Base-by-base conservation (phyloP, 1,140 invertebrate species). In the Solenopsis fugax region DNA sequence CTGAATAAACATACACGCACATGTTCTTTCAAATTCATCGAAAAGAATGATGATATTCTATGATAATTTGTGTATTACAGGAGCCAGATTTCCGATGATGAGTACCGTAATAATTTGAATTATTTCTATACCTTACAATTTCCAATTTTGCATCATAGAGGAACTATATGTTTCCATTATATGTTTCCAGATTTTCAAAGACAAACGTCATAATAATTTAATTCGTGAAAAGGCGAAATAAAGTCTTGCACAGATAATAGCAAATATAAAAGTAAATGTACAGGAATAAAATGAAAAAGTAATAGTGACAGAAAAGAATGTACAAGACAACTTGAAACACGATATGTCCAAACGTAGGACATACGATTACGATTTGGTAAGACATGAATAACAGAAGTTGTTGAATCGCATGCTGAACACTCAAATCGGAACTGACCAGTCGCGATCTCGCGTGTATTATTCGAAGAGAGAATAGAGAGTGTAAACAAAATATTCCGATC, bases 401-500 rank as follows among this genome's bases (percentile, higher is more conserved):
- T 0, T 41, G 2, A n/a, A 41, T 9, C 18, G 71, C 52, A 16
- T 52, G 5, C 13, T 41, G 1, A 37, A 75, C n/a, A 41, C n/a
- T 58, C 54, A 58, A 58, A 9, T 41, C 4, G 16, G 6, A 75
- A 75, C 6, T 16, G 54, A 58, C 10, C 13, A 21, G 6, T 16
- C 12, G 41, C 34, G 21, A 56, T 73, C 12, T 16, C 65, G 45
- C 41, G 1, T 3, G 3, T 34, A 37, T 34, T 34, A 54, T 34
- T 73, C 54, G 18, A 16, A 37, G 16, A 37, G 1, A 56, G 18
- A 16, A 37, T n/a, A 54, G 1, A 56, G 21, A 52, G 58, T 58
- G 34, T 75, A 75, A 56, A 75, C 54, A 50, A 29, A 29, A 69
- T 69, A 45, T 69, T 7, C 41, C 34, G n/a, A 34, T 56, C 24